These are phyloP conservation scores for Drosophila merina DNA, from an alignment of 2,888 invertebrate genomes.

Conservation along the genomic window DNA sequence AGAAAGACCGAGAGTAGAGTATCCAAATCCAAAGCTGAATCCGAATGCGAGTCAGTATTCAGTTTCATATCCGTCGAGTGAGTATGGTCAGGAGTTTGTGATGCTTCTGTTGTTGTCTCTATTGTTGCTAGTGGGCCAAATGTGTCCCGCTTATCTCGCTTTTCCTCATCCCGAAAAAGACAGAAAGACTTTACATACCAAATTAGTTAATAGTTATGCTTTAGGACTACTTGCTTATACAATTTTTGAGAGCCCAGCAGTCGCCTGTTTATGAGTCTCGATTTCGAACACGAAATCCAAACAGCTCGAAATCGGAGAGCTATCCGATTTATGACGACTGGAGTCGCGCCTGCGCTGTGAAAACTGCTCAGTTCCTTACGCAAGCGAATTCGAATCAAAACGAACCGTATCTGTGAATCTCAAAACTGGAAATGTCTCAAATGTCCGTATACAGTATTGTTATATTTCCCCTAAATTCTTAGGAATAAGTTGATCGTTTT, in stretches of 20 bases:
- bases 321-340: constrained; percentile 57
- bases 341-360: constrained; percentile 64
- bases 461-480: constrained; percentile 15
- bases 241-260: constrained; percentile 56
- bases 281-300: constrained; percentile 50
- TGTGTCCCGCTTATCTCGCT: constrained; percentile 49
- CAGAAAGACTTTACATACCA: constrained; percentile 78
- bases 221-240: constrained; percentile 65
- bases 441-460: constrained; percentile 36
- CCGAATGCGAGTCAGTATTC: constrained; percentile 7
- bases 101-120: constrained; percentile 46
- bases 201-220: constrained; percentile 78
- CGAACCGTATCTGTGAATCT: constrained; percentile 59
- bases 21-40: neutral
- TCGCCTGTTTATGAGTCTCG: constrained; percentile 77
- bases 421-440: constrained; percentile 14
- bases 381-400: constrained; percentile 44
- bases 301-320: neutral
- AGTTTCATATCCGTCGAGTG: constrained; percentile 20
- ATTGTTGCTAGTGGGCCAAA: constrained; percentile 65
- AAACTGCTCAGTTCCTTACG: constrained; percentile 65
- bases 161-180: constrained; percentile 54
- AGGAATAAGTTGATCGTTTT: constrained; percentile 6
- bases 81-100: constrained; percentile 34
- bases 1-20: constrained; percentile 29